Percentiles rank a stretch among this genome's conserved stretches.
Conservation (phyloP, 2,797 vertebrate species). For the Schizothorax lantsangensis region DNA sequence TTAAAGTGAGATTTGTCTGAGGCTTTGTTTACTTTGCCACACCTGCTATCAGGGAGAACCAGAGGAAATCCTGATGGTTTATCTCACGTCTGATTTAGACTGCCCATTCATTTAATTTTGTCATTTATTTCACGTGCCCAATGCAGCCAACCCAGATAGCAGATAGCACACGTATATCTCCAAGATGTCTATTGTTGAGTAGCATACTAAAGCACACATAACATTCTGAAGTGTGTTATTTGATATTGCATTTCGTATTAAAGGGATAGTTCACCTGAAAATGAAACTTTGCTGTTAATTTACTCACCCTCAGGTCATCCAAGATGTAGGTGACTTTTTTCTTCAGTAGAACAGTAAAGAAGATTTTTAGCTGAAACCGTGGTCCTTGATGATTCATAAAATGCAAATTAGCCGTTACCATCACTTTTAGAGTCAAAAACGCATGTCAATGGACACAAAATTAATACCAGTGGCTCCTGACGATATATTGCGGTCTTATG, state of each 20-base stretch:
- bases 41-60: neutral
- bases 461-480: neutral
- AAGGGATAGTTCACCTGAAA: neutral
- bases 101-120: neutral
- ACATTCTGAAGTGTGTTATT: neutral
- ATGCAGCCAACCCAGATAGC: neutral
- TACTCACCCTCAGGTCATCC: neutral
- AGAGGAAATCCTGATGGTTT: constrained; percentile 1
- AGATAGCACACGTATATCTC: neutral
- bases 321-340: neutral
- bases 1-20: constrained; percentile 25
- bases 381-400: too few species aligned
- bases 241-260: neutral
- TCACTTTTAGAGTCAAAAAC: neutral
- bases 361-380: neutral
- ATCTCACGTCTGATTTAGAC: neutral
- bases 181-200: neutral
- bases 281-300: neutral
- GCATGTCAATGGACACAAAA: neutral
- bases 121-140: neutral
- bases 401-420: too few species aligned
- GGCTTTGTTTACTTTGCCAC: constrained; percentile 17
- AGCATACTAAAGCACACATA: neutral
- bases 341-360: neutral
- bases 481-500: too few species aligned